Evolutionary conservation across 2,888 invertebrate genomes (phyloP), one percentile per base, ranked within the genome.

Genomic region (Cryptophagus acutangulus): DNA sequence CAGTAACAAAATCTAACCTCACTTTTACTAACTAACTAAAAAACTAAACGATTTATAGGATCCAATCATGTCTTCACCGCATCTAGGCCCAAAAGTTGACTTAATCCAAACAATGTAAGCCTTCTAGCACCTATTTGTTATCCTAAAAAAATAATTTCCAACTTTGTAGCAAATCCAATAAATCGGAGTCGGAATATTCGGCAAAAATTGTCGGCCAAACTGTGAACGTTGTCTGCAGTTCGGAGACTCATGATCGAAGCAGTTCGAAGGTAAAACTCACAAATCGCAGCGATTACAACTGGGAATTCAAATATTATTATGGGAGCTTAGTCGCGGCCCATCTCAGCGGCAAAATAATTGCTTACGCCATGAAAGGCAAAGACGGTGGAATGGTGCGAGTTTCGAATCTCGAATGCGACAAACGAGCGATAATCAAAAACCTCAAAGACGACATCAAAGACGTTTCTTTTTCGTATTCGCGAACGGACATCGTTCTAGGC

Each of bases 261-360:
- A 87, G 87, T 64, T 91, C 90, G 1, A 87, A 91, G 72, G 88
- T 95, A 16, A 92, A 91, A 64, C 78, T 92, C 30, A 57, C 49
- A 8, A 90, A 87, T 66, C 78, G 92, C 33, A 92, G 93, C 14
- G 92, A 93, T 61, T 94, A 88, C 67, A 87, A 86, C 51, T 95
- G 95, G 95, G 94, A 94, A 65, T 78, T 84, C 31, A 82, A 84
- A 57, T 86, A 87, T 62, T 91, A 92, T 59, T 76, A 82, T 1
- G 94, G 95, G 0, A 88, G 90, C 62, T 72, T 95, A 43, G 78
- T 95, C 26, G 90, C 93, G 6, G 84, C 91, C 28, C 93, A 95
- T 67, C 79, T 85, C 58, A 81, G 81, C 60, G 87, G 89, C 39
- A 84, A 85, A 60, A 87, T 86, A 67, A 74, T 93, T 51, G 95